These are phyloP conservation scores for Scelioninae gen. 1 DNA, from an alignment of 2,888 invertebrate species.

Conservation along the genomic window DNA sequence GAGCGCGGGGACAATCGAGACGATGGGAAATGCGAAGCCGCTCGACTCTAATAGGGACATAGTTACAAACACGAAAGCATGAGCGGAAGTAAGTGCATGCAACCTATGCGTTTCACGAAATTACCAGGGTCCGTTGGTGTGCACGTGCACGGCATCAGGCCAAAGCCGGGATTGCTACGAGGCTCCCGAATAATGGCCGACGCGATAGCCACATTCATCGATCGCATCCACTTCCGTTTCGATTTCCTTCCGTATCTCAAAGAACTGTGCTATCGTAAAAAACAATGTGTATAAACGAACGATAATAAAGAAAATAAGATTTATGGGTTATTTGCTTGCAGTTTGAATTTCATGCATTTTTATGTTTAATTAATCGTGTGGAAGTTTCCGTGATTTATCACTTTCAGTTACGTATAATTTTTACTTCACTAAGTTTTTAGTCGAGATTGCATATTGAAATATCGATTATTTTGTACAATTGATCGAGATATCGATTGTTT, in stretches of 20 bases:
- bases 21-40: slow-evolving; percentile 57
- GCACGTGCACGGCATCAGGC: slow-evolving; percentile 52
- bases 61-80: slow-evolving; percentile 58
- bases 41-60: slow-evolving; percentile 54
- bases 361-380: no score
- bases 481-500: no score
- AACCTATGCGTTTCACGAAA: slow-evolving; percentile 64
- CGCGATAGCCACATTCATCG: slow-evolving; percentile 45
- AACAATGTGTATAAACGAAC: no score
- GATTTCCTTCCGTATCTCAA: slow-evolving; percentile 44
- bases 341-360: no score
- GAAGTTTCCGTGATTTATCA: no score
- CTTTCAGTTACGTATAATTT: no score
- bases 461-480: no score
- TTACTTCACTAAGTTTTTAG: no score
- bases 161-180: slow-evolving; percentile 36
- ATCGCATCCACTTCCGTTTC: slow-evolving; percentile 36
- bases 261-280: neutral
- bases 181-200: slow-evolving; percentile 32
- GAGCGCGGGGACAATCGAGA: slow-evolving; percentile 38
- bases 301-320: no score
- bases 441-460: no score
- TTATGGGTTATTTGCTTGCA: no score
- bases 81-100: slow-evolving; percentile 62
- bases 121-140: slow-evolving; percentile 57